Percentiles rank a stretch among this genome's conserved stretches.
Evolutionary conservation across 2,113 vertebrate species (phyloP).

Genomic region (Setophaga petechia): DNA sequence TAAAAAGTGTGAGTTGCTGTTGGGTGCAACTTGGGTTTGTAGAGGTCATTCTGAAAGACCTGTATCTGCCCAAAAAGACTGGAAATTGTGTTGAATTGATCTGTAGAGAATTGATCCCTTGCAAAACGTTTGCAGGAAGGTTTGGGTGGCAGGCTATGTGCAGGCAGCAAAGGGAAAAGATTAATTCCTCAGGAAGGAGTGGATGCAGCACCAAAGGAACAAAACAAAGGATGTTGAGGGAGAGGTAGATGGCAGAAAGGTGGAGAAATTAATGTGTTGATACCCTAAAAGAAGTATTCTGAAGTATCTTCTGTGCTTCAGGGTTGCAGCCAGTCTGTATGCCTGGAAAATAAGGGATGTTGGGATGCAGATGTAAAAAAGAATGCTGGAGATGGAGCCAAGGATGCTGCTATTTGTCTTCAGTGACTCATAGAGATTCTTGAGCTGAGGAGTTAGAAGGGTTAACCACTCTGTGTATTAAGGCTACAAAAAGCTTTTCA

Average conservation of each 20-base stretch:
- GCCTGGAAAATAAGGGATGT: neutral
- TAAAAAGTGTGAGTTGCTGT: neutral
- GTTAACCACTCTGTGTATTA: constrained; percentile 61
- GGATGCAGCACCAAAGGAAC: neutral
- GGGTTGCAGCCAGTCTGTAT: neutral
- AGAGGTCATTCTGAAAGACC: neutral
- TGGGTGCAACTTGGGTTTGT: neutral
- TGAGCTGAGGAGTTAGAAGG: constrained; percentile 31
- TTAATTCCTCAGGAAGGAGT: neutral
- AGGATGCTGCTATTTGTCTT: neutral
- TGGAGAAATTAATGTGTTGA: neutral
- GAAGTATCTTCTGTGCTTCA: neutral
- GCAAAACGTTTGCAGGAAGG: neutral
- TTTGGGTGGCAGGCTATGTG: neutral
- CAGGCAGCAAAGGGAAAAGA: neutral
- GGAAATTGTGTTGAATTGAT: neutral
- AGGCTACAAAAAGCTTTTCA: constrained; percentile 60
- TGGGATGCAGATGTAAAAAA: neutral
- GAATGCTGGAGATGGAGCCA: neutral
- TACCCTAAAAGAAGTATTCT: neutral
- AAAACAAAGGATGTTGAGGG: neutral
- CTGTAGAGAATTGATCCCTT: neutral
- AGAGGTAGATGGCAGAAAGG: neutral
- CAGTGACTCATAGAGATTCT: neutral
- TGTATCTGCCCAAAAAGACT: neutral